phyloP scores from a whole-genome alignment of 2,888 invertebrate genomes.

The Oscheius sp. region DNA sequence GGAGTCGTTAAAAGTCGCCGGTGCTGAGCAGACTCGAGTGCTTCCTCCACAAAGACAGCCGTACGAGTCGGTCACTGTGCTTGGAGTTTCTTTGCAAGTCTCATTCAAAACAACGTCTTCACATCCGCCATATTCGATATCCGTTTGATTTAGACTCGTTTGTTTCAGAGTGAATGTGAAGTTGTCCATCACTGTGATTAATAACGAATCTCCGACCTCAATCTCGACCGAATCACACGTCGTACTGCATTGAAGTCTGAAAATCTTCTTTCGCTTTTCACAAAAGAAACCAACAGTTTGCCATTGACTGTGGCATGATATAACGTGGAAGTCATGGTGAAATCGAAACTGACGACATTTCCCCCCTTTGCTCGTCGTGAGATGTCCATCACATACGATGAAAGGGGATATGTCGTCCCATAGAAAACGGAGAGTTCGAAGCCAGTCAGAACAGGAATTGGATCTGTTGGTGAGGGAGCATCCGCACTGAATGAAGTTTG shows the following conservation, averaged over 20 bases:
- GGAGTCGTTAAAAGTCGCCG: not conserved
- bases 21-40: not conserved
- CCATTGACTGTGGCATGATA: not conserved
- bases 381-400: not conserved
- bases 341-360: not conserved
- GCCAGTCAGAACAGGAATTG: not conserved
- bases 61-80: not conserved
- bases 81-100: not conserved
- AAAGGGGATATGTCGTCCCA: not conserved
- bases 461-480: not conserved
- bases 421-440: conserved; percentile 7
- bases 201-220: not conserved
- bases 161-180: conserved; percentile 3
- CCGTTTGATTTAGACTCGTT: not conserved
- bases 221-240: not conserved
- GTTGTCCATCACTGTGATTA: not conserved
- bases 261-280: not conserved
- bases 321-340: not conserved
- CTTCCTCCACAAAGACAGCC: conserved; percentile 9
- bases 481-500: not conserved
- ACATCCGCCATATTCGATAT: not conserved
- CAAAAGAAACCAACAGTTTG: not conserved
- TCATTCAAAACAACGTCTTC: not conserved
- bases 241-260: not conserved
- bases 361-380: not conserved